Percentiles rank a stretch among this genome's conserved stretches.
These are phyloP conservation scores for Andrena hattorfiana DNA, from an alignment of 2,888 invertebrate genomes.

Conservation along the genomic window DNA sequence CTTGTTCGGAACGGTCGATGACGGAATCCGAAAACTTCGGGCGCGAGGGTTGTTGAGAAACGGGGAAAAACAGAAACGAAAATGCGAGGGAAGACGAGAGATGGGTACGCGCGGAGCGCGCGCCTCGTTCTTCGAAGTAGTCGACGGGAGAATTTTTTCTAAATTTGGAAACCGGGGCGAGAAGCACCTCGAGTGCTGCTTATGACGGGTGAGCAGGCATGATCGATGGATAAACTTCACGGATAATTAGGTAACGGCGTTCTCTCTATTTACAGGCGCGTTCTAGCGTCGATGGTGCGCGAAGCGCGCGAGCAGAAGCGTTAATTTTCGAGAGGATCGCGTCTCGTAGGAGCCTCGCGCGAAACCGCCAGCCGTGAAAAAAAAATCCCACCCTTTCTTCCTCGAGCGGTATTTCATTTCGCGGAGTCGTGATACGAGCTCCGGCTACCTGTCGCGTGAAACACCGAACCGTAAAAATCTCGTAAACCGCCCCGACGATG, in stretches of 20 bases:
- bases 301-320: slow-evolving; percentile 7
- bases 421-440: neutral
- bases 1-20: no score
- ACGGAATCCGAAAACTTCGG: neutral
- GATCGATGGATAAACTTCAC: slow-evolving; percentile 69
- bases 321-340: slow-evolving; percentile 25
- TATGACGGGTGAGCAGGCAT: slow-evolving; percentile 45
- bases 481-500: slow-evolving; percentile 38
- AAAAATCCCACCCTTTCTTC: neutral
- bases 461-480: slow-evolving; percentile 42
- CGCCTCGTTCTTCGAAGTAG: neutral
- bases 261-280: slow-evolving; percentile 40
- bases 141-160: slow-evolving; percentile 35
- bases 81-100: neutral
- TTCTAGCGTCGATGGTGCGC: neutral
- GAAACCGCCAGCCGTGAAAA: slow-evolving; percentile 2
- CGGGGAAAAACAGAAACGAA: neutral
- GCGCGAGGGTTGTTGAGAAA: neutral
- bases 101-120: no score
- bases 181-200: slow-evolving; percentile 31
- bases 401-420: slow-evolving; percentile 16
- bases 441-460: neutral
- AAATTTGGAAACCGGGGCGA: slow-evolving; percentile 38
- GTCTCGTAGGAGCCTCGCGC: neutral
- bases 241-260: slow-evolving; percentile 57